Base-by-base conservation (phyloP, 2,113 vertebrate species). In the Glaucidium brasilianum region DNA sequence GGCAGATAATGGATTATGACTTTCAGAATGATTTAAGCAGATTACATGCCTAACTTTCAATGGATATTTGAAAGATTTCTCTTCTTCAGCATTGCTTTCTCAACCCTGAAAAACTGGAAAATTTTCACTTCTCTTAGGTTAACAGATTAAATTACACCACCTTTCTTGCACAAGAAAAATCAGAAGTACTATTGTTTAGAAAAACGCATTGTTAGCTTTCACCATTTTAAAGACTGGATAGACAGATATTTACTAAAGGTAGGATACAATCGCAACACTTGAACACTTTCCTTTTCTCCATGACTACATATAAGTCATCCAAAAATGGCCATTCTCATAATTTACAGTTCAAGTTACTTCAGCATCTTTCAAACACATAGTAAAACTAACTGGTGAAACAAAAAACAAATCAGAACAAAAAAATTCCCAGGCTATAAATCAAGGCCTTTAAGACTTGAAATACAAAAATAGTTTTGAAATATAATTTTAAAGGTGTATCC, bases 11-110 rank as follows among this genome's bases (percentile, higher is more conserved):
- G 60, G 79, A 95, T 27, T 39, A 71, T 84, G 79, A 80, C 47
- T 95, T 90, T 75, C 75, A 91, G 32, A 91, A 91, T 32, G 13
- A 86, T 67, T 92, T 94, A 89, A 94, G 30, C 17, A 96, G 86
- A 92, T 92, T 74, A 92, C 14, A 32, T 27, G 26, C 30, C n/a
- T 63, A 92, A 91, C 83, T 97, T 71, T 80, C 83, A 80, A 45
- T 27, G 14, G 39, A 71, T 59, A 78, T 37, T 67, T 73, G 29
- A 68, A 80, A 45, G 15, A 84, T 69, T 72, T 76, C 25, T 49
- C 75, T 74, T 94, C 56, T 74, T 90, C 74, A 82, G 52, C 19
- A 59, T 9, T 41, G 60, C 56, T 26, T 91, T 82, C 64, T 78
- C 66, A 82, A 67, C 10, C 8, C 14, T 45, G 27, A 74, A 43